Percentiles rank a stretch among this genome's conserved stretches.
These are phyloP conservation scores for Eumaeus atala DNA, from an alignment of 1,140 invertebrate species.

Conservation along the genomic window DNA sequence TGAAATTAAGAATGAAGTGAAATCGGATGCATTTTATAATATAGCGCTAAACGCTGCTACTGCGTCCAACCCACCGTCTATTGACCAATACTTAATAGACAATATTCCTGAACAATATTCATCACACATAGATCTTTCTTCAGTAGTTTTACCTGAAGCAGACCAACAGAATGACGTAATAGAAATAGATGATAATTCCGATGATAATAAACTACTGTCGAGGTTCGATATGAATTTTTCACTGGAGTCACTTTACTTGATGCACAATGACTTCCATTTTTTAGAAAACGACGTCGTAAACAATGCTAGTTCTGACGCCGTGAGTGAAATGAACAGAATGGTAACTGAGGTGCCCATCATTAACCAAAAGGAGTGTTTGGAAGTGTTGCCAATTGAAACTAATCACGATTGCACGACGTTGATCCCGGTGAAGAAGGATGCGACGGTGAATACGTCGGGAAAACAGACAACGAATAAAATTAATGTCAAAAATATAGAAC, in stretches of 20 bases:
- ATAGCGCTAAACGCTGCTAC: slow-evolving; percentile 42
- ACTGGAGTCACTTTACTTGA: slow-evolving; percentile 58
- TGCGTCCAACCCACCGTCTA: slow-evolving; percentile 39
- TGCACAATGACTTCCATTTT: slow-evolving; percentile 68
- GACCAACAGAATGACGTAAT: slow-evolving; percentile 59
- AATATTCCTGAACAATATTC: slow-evolving; percentile 61
- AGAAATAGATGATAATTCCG: slow-evolving; percentile 68
- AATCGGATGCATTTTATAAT: slow-evolving; percentile 60
- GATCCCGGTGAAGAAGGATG: slow-evolving; percentile 62
- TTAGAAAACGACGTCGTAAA: slow-evolving; percentile 49
- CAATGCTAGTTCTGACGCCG: slow-evolving; percentile 28
- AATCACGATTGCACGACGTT: slow-evolving; percentile 42
- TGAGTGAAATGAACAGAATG: slow-evolving; percentile 54
- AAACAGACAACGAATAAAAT: slow-evolving; percentile 60
- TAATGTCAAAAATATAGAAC: slow-evolving; percentile 68
- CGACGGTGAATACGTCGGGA: slow-evolving; percentile 63
- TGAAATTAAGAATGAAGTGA: slow-evolving; percentile 67
- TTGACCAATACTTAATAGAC: slow-evolving; percentile 62
- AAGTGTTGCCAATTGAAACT: slow-evolving; percentile 29
- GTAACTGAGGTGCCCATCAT: slow-evolving; percentile 47
- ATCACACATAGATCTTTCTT: slow-evolving; percentile 49
- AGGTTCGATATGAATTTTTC: slow-evolving; percentile 65
- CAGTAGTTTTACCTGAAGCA: slow-evolving; percentile 40
- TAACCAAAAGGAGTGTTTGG: slow-evolving; percentile 45
- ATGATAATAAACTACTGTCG: slow-evolving; percentile 63